A percentile compares a stretch with the other conserved stretches of the same genome.
These are phyloP conservation scores for Fukomys damarensis DNA, from an alignment of 2,113 vertebrate species.

Conservation along the genomic window DNA sequence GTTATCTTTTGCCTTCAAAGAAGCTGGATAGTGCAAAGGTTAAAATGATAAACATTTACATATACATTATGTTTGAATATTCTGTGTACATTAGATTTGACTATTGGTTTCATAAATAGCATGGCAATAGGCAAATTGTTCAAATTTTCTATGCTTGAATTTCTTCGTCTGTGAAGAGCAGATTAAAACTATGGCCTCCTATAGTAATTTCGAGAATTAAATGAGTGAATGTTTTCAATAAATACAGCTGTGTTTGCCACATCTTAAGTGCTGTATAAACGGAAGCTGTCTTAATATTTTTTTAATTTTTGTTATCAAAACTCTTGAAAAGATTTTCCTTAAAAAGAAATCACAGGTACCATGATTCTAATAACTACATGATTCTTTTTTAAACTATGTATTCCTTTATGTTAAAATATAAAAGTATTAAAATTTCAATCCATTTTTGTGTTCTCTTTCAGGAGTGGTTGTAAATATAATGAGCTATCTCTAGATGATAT, in stretches of 20 bases:
- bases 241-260: constrained; percentile 34
- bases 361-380: constrained; percentile 8
- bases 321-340: background rate
- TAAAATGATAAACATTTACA: constrained; percentile 48
- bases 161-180: constrained; percentile 44
- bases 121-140: background rate
- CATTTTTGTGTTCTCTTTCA: constrained; percentile 73
- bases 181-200: constrained; percentile 24
- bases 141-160: background rate
- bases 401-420: constrained; percentile 13
- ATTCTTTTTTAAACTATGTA: background rate
- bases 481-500: constrained; percentile 93
- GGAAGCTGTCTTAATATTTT: constrained; percentile 21
- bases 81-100: background rate
- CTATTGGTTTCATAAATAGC: constrained; percentile 46
- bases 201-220: constrained; percentile 24
- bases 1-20: background rate
- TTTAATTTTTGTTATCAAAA: constrained; percentile 8
- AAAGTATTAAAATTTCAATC: constrained; percentile 48
- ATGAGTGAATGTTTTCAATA: constrained; percentile 37
- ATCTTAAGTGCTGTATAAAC: background rate
- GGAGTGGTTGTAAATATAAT: constrained; percentile 86
- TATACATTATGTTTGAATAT: constrained; percentile 17
- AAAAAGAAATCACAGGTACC: constrained; percentile 22
- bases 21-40: background rate